Conservation (phyloP, 2,888 invertebrate species). For the Saturnia japonica region DNA sequence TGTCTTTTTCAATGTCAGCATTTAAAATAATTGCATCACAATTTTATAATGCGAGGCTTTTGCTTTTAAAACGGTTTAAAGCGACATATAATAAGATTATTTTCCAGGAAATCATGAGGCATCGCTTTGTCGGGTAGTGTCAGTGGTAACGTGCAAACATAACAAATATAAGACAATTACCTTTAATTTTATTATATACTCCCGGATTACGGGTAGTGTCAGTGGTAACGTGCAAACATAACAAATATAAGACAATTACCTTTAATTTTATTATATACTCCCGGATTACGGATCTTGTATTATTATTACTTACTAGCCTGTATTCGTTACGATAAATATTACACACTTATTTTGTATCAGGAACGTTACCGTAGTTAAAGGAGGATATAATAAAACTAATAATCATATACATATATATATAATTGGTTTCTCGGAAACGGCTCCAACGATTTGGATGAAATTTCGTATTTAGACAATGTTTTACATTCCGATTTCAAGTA, state of each 20-base stretch:
- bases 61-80: conserved; percentile 77
- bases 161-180: conserved; percentile 21
- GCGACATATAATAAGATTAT: conserved; percentile 71
- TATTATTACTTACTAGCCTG: neutral
- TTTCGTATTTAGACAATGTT: no score
- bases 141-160: conserved; percentile 29
- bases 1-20: conserved; percentile 82
- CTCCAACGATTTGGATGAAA: no score
- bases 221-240: conserved; percentile 29
- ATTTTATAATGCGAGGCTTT: conserved; percentile 78
- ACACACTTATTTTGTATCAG: neutral
- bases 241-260: conserved; percentile 21
- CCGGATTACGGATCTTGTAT: neutral
- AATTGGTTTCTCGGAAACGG: no score
- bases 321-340: neutral
- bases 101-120: conserved; percentile 73
- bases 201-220: conserved; percentile 20
- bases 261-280: conserved; percentile 16
- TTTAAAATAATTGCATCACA: conserved; percentile 83
- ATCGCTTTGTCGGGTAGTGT: conserved; percentile 55
- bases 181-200: conserved; percentile 16
- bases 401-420: no score
- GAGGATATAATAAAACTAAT: no score
- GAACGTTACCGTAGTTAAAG: neutral
- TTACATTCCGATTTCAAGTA: no score